phyloP scores from a whole-genome alignment of 2,113 vertebrate genomes.

The Cyprinodon variegatus region DNA sequence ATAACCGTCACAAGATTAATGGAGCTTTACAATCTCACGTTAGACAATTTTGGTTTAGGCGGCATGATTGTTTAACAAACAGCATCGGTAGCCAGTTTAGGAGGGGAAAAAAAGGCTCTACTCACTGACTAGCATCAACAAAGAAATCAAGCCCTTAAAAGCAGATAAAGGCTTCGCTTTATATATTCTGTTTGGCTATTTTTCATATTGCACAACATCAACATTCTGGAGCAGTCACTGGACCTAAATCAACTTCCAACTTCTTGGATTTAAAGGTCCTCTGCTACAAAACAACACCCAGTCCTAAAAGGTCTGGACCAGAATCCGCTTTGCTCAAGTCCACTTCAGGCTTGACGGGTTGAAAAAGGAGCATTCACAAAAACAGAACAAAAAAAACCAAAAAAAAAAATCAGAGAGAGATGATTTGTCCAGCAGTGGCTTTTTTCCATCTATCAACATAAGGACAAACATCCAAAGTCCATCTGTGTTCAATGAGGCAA shows the following conservation, averaged over 20 bases:
- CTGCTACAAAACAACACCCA: constrained; percentile 23
- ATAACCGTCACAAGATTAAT: constrained; percentile 48
- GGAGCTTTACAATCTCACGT: constrained; percentile 30
- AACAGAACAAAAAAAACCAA: neutral
- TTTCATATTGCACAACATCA: constrained; percentile 67
- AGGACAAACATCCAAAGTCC: constrained; percentile 23
- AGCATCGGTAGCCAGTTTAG: constrained; percentile 27
- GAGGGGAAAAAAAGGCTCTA: constrained; percentile 31
- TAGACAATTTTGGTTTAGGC: constrained; percentile 53
- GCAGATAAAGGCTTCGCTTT: constrained; percentile 51
- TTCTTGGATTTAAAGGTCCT: constrained; percentile 25
- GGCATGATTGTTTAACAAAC: constrained; percentile 60
- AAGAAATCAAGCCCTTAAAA: constrained; percentile 65
- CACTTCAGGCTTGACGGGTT: constrained; percentile 45
- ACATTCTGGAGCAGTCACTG: constrained; percentile 20
- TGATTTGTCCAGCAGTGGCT: constrained; percentile 47
- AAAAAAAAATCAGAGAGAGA: constrained; percentile 4
- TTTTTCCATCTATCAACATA: constrained; percentile 17
- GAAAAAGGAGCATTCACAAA: constrained; percentile 51
- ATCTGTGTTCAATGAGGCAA: constrained; percentile 35
- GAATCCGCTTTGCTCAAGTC: constrained; percentile 15
- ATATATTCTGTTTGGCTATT: constrained; percentile 47
- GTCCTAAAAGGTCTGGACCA: constrained; percentile 22
- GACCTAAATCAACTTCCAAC: constrained; percentile 15
- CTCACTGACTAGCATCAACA: constrained; percentile 43